A percentile compares a stretch with the other conserved stretches of the same genome.
phyloP scores from a whole-genome alignment of 2,888 invertebrate species.

The Hyposoter dolosus region DNA sequence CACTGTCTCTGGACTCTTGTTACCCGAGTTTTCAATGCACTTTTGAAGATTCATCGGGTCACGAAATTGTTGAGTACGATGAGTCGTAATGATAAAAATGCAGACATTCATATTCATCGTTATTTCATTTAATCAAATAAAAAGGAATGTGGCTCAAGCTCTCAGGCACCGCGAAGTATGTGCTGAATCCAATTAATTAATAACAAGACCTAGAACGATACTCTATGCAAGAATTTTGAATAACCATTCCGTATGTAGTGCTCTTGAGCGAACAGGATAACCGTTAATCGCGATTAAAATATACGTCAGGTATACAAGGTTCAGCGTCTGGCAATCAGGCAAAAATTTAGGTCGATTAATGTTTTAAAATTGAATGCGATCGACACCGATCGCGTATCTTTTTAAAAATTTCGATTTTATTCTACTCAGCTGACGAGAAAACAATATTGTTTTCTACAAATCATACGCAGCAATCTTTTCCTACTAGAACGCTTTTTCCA shows the following conservation, averaged over 20 bases:
- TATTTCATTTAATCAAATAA: slow-evolving; percentile 7
- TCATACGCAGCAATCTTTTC: neutral
- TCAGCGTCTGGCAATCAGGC: neutral
- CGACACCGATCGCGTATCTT: neutral
- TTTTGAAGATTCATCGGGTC: slow-evolving; percentile 33
- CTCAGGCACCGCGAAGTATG: neutral
- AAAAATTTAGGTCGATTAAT: neutral
- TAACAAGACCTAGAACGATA: neutral
- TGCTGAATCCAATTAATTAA: slow-evolving; percentile 26
- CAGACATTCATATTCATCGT: slow-evolving; percentile 16
- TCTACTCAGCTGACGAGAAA: neutral
- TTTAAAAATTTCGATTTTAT: neutral
- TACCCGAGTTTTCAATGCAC: neutral
- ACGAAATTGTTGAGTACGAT: slow-evolving; percentile 16
- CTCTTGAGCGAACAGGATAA: neutral
- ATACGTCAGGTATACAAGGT: neutral
- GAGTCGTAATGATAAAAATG: neutral
- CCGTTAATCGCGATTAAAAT: neutral
- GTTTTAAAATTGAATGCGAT: neutral
- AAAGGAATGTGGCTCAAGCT: neutral
- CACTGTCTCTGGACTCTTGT: neutral
- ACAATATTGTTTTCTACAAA: neutral
- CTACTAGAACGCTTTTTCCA: neutral
- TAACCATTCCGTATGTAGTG: neutral
- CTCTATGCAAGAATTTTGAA: neutral